Conservation (phyloP, 2,113 vertebrate species). For the Lepisosteus oculatus region DNA sequence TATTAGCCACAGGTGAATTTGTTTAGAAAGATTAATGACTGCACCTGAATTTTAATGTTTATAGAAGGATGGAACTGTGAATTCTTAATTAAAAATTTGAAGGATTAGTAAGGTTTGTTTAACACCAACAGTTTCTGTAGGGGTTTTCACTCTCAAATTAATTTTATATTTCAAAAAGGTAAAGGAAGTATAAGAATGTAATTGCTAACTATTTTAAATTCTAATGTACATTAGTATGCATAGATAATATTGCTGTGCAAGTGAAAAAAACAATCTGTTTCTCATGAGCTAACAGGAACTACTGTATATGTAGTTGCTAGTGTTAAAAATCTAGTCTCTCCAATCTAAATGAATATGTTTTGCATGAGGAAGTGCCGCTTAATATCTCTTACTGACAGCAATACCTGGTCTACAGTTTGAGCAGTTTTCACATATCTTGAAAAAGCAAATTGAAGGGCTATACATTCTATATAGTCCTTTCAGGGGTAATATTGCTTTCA, state of each 20-base stretch:
- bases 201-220: background rate
- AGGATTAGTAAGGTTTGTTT: slow-evolving; percentile 74
- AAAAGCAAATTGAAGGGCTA: too few relatives aligned
- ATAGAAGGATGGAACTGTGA: slow-evolving; percentile 76
- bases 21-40: slow-evolving; percentile 86
- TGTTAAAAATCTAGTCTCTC: background rate
- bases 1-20: slow-evolving; percentile 89
- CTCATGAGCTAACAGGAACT: background rate
- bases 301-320: background rate
- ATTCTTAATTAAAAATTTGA: slow-evolving; percentile 86
- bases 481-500: too few relatives aligned
- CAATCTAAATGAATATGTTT: background rate
- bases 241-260: background rate
- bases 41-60: slow-evolving; percentile 84
- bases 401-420: background rate
- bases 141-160: slow-evolving; percentile 26
- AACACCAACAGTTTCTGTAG: slow-evolving; percentile 72
- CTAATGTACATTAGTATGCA: background rate
- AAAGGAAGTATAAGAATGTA: background rate
- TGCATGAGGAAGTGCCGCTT: background rate
- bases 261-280: background rate
- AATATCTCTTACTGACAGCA: background rate
- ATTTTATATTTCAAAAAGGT: background rate
- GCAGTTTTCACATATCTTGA: too few relatives aligned
- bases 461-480: too few relatives aligned